These are phyloP conservation scores for Crenuchus spilurus DNA, from an alignment of 2,797 vertebrate species.

Conservation along the genomic window DNA sequence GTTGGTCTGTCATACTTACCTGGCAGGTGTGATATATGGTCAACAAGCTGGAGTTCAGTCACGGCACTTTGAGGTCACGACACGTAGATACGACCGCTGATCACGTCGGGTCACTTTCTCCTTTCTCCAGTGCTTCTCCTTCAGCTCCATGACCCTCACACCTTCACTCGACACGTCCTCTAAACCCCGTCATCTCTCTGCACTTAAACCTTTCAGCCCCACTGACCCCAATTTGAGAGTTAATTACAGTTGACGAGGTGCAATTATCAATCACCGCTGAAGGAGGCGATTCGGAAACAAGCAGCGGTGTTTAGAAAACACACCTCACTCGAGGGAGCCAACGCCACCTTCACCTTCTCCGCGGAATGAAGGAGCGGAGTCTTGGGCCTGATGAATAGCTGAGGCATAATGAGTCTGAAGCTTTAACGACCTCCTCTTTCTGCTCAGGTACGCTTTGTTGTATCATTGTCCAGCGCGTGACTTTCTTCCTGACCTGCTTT, in stretches of 20 bases:
- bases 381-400: neutral
- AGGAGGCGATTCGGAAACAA: constrained; percentile 35
- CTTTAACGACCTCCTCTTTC: neutral
- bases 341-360: neutral
- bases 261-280: constrained; percentile 38
- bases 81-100: too few species aligned
- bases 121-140: neutral
- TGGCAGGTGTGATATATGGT: too few species aligned
- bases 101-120: too few species aligned
- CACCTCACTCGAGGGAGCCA: neutral
- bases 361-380: neutral
- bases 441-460: neutral
- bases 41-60: too few species aligned
- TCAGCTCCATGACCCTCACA: constrained; percentile 4
- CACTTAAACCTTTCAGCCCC: constrained; percentile 3
- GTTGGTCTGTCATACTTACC: too few species aligned
- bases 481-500: constrained; percentile 27
- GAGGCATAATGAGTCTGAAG: neutral
- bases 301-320: neutral
- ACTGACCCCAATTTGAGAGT: constrained; percentile 29
- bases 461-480: constrained; percentile 12
- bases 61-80: too few species aligned
- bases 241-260: constrained; percentile 37
- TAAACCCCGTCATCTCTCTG: constrained; percentile 27
- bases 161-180: constrained; percentile 13